These are phyloP conservation scores for Aegotheles bennettii DNA, from an alignment of 2,113 vertebrate genomes.

Conservation along the genomic window DNA sequence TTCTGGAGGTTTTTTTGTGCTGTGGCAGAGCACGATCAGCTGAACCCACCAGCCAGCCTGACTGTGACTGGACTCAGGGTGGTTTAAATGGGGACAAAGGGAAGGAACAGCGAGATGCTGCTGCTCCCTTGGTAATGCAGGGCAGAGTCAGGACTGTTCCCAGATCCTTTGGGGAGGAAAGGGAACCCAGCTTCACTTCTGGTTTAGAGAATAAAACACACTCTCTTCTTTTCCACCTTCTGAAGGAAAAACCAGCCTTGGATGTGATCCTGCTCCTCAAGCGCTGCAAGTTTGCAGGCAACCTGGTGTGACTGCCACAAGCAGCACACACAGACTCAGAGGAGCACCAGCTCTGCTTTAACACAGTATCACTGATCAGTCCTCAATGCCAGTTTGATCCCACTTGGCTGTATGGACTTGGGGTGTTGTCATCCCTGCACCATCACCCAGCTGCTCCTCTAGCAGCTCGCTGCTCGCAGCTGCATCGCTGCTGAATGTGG, in stretches of 20 bases:
- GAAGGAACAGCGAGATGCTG: neutral
- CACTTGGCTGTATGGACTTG: neutral
- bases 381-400: neutral
- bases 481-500: fast-evolving
- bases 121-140: neutral
- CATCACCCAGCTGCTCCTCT: neutral
- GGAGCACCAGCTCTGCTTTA: fast-evolving
- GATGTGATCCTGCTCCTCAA: neutral
- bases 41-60: neutral
- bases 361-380: neutral
- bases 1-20: neutral
- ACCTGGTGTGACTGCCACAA: fast-evolving
- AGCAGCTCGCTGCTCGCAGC: neutral
- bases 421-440: neutral
- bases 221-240: neutral
- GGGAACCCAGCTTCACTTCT: neutral
- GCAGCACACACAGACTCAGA: neutral
- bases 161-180: neutral
- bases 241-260: neutral
- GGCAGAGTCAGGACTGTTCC: neutral
- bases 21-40: neutral
- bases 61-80: neutral
- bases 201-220: neutral
- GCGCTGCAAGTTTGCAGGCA: neutral
- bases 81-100: neutral